Conservation (phyloP, 2,797 vertebrate genomes). For the Prionace glauca region DNA sequence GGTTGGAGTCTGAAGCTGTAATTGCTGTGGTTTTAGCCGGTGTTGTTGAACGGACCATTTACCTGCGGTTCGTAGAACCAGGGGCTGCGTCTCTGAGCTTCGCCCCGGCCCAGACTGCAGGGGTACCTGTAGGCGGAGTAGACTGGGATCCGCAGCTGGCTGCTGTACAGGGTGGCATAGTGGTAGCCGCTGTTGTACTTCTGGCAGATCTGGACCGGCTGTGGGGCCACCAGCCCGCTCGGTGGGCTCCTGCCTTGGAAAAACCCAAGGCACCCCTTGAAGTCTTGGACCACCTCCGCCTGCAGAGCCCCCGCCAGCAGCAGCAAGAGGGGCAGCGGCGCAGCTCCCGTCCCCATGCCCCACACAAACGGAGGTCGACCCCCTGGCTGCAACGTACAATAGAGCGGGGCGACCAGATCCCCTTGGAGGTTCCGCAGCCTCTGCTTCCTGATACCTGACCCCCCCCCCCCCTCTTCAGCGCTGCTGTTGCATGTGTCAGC, state of each 20-base stretch:
- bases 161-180: neutral
- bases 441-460: no score
- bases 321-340: no score
- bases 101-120: neutral
- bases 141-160: neutral
- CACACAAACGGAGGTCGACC: no score
- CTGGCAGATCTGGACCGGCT: neutral
- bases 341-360: no score
- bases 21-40: no score
- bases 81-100: neutral
- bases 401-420: no score
- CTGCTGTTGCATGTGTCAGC: neutral
- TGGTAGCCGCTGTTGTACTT: neutral
- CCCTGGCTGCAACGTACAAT: no score
- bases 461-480: no score
- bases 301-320: neutral
- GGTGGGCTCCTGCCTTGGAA: neutral
- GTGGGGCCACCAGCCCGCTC: no score
- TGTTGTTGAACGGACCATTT: neutral
- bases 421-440: no score
- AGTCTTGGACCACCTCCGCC: neutral
- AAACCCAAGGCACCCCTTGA: neutral
- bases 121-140: constrained; percentile 16
- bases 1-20: no score
- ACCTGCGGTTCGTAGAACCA: constrained; percentile 22